Conservation (phyloP, 2,113 vertebrate genomes). For the Corythaixoides concolor region DNA sequence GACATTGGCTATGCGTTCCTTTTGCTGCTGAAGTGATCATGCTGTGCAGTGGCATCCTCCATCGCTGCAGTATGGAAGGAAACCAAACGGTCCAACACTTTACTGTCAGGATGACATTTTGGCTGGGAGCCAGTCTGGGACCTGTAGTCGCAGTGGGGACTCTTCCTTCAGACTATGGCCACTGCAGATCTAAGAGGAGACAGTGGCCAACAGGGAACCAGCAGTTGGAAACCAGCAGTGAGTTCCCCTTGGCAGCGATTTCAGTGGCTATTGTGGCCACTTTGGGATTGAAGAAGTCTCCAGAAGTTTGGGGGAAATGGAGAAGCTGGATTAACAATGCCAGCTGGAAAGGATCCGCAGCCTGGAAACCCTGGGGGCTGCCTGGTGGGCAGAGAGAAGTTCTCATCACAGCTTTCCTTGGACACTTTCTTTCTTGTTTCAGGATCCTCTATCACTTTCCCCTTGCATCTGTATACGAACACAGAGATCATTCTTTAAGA, state of each 20-base stretch:
- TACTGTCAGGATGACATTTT: neutral
- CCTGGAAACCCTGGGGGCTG: neutral
- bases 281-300: neutral
- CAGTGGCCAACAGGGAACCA: neutral
- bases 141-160: neutral
- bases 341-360: neutral
- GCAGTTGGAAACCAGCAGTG: neutral
- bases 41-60: neutral
- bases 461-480: neutral
- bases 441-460: neutral
- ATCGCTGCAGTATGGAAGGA: neutral
- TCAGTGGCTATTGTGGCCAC: neutral
- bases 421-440: neutral
- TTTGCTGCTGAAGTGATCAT: neutral
- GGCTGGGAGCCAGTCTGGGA: neutral
- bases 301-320: neutral
- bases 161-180: neutral
- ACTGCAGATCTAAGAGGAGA: neutral
- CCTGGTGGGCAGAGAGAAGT: neutral
- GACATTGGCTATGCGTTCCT: neutral
- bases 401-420: neutral
- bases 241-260: neutral
- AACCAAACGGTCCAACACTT: neutral
- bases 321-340: neutral
- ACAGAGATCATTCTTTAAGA: neutral